phyloP scores from a whole-genome alignment of 2,888 invertebrate species.

The Pardosa pseudoannulata region DNA sequence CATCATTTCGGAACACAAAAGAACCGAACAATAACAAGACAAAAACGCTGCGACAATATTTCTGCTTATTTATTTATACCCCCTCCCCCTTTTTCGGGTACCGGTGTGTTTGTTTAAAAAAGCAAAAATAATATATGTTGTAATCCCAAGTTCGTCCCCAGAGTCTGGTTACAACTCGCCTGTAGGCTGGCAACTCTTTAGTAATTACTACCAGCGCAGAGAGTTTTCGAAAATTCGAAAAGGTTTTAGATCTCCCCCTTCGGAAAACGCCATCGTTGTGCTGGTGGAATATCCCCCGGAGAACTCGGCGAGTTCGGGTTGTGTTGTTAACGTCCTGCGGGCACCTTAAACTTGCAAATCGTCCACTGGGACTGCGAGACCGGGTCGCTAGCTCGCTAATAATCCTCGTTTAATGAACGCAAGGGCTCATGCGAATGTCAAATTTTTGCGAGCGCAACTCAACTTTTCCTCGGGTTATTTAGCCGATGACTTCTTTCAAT shows the following conservation, averaged over 20 bases:
- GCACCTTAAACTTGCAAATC: slow-evolving; percentile 71
- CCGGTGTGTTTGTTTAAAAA: slow-evolving; percentile 46
- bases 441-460: slow-evolving; percentile 49
- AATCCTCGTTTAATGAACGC: slow-evolving; percentile 69
- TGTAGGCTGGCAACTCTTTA: slow-evolving; percentile 62
- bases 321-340: slow-evolving; percentile 68
- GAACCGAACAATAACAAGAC: neutral
- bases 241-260: slow-evolving; percentile 66
- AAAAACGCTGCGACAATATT: neutral
- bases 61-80: slow-evolving; percentile 54
- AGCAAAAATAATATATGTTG: slow-evolving; percentile 54
- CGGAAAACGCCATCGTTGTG: slow-evolving; percentile 26
- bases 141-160: slow-evolving; percentile 42
- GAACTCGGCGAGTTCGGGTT: slow-evolving; percentile 40
- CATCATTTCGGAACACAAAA: neutral
- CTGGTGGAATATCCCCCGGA: neutral
- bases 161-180: slow-evolving; percentile 63
- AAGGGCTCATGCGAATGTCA: slow-evolving; percentile 63
- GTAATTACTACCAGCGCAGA: slow-evolving; percentile 47
- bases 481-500: slow-evolving; percentile 21
- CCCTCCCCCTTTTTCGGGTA: slow-evolving; percentile 23
- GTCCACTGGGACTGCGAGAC: slow-evolving; percentile 48
- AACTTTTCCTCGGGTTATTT: slow-evolving; percentile 60
- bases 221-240: slow-evolving; percentile 57
- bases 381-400: slow-evolving; percentile 54